Conservation (phyloP, 2,113 vertebrate genomes). For the Climacteris rufus region DNA sequence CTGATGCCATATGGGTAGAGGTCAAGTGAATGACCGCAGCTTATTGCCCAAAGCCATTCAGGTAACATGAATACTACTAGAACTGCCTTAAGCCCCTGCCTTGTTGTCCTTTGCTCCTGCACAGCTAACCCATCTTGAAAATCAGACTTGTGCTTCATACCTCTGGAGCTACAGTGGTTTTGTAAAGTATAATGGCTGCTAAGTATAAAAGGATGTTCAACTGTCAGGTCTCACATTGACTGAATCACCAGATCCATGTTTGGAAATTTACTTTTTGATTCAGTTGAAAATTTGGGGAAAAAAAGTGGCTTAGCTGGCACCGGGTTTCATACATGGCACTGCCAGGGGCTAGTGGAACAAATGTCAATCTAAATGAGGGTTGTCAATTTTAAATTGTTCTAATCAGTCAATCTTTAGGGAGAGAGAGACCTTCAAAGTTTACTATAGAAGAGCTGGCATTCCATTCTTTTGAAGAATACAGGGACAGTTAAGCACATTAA, state of each 20-base stretch:
- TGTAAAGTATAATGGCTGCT: not conserved
- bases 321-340: not conserved
- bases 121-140: not conserved
- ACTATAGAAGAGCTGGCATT: not conserved
- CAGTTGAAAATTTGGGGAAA: not conserved
- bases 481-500: not conserved
- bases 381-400: not conserved
- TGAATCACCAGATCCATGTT: not conserved
- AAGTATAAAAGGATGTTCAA: not conserved
- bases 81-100: not conserved
- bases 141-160: not conserved
- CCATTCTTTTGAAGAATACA: not conserved
- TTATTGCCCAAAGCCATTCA: constrained; percentile 24
- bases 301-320: not conserved
- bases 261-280: not conserved
- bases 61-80: not conserved
- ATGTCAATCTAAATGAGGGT: not conserved
- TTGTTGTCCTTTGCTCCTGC: not conserved
- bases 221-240: not conserved
- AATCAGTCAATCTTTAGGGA: not conserved
- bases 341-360: not conserved
- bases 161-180: not conserved
- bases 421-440: not conserved
- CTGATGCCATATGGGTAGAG: constrained; percentile 27
- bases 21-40: not conserved